Conservation (phyloP, 2,113 vertebrate genomes). For the Martes martes region DNA sequence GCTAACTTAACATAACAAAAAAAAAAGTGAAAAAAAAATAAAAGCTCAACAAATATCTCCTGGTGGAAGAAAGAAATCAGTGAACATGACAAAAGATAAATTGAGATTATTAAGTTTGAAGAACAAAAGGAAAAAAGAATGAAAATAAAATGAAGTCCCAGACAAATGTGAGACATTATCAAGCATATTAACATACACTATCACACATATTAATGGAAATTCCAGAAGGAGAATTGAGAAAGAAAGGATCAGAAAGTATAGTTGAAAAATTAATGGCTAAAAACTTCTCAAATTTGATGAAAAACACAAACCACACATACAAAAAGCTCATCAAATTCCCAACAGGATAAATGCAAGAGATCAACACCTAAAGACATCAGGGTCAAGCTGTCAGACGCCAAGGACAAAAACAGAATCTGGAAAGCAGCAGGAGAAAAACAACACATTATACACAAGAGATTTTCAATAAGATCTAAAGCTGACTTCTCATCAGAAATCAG, state of each 20-base stretch:
- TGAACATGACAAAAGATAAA: background rate
- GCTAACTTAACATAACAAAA: too few species aligned
- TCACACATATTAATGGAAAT: background rate
- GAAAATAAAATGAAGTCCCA: background rate
- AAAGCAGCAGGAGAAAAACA: background rate
- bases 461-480: background rate
- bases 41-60: background rate
- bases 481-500: background rate
- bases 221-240: background rate
- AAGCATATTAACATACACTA: too few species aligned
- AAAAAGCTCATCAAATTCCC: background rate
- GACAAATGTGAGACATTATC: background rate
- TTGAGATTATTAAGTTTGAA: background rate
- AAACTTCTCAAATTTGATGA: background rate
- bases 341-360: background rate
- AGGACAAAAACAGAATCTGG: background rate
- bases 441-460: background rate
- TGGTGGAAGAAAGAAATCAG: background rate
- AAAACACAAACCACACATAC: background rate
- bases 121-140: background rate
- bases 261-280: background rate
- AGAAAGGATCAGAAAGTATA: background rate
- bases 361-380: background rate
- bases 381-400: background rate
- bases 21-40: too few species aligned